A percentile compares a stretch with the other conserved stretches of the same genome.
Conservation (phyloP, 2,888 invertebrate species). For the Cremastobaeus sp. region DNA sequence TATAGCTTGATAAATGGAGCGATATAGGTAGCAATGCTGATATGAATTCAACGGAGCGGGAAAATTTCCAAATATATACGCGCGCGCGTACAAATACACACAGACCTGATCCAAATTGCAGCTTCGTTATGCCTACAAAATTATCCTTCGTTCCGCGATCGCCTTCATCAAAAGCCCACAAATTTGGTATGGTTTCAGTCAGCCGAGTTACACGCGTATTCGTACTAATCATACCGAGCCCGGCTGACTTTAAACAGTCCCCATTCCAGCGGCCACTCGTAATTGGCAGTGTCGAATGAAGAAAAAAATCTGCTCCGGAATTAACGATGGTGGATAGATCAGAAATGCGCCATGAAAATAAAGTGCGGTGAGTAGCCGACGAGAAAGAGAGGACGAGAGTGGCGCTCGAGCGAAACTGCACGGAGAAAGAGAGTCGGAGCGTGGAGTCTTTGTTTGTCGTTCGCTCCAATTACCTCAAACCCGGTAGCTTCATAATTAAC, state of each 20-base stretch:
- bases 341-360: constrained; percentile 74
- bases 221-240: constrained; percentile 49
- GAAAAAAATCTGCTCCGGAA: constrained; percentile 69
- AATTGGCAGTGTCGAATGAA: constrained; percentile 75
- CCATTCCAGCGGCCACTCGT: constrained; percentile 60
- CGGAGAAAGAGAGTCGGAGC: constrained; percentile 59
- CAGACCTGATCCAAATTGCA: constrained; percentile 34
- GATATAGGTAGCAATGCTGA: constrained; percentile 54
- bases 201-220: constrained; percentile 52
- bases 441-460: constrained; percentile 77
- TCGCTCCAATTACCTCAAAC: constrained; percentile 78
- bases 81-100: constrained; percentile 21
- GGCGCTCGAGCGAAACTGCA: constrained; percentile 54
- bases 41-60: constrained; percentile 47
- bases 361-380: constrained; percentile 63
- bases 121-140: constrained; percentile 55
- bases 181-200: constrained; percentile 53
- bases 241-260: constrained; percentile 43
- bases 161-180: constrained; percentile 55
- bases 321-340: constrained; percentile 72
- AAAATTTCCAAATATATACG: constrained; percentile 48
- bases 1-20: constrained; percentile 51
- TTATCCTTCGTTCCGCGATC: constrained; percentile 52
- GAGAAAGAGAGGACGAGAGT: constrained; percentile 28
- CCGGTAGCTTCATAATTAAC: constrained; percentile 78